Conservation (phyloP, 2,888 invertebrate species). For the Drosophila greeni region DNA sequence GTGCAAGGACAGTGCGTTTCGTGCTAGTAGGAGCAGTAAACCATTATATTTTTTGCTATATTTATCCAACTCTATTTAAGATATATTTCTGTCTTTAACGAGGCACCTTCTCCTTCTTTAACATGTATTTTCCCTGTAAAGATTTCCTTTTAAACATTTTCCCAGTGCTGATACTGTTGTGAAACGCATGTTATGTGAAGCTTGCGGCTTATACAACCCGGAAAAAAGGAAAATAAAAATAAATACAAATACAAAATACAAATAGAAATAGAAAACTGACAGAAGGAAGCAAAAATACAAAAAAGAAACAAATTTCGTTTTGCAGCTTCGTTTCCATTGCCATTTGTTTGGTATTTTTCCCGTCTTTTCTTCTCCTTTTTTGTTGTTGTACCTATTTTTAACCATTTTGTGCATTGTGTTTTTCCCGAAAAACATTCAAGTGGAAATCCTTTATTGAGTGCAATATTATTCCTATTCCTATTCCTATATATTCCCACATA, state of each 20-base stretch:
- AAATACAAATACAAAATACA: neutral
- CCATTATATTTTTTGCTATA: neutral
- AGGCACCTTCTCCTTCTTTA: neutral
- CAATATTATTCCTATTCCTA: slow-evolving; percentile 27
- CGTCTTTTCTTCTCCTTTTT: slow-evolving; percentile 4
- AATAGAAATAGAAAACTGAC: slow-evolving; percentile 1
- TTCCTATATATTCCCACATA: slow-evolving; percentile 1
- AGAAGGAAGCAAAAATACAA: slow-evolving; percentile 1
- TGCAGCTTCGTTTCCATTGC: slow-evolving; percentile 28
- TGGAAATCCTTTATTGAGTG: slow-evolving; percentile 63
- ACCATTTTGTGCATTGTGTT: slow-evolving; percentile 25
- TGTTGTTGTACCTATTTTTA: slow-evolving; percentile 14
- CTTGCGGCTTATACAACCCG: slow-evolving; percentile 22
- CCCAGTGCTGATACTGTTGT: neutral
- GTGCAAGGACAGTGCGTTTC: slow-evolving; percentile 15
- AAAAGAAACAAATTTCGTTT: slow-evolving; percentile 6
- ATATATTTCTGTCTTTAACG: neutral
- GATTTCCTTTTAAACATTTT: too few relatives aligned
- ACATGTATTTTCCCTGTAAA: neutral
- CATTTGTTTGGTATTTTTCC: slow-evolving; percentile 28
- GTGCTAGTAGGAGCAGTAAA: neutral
- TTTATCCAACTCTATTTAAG: too few relatives aligned
- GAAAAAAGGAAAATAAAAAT: neutral
- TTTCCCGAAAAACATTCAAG: slow-evolving; percentile 61
- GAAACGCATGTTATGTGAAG: slow-evolving; percentile 20